Evolutionary conservation across 2,888 invertebrate genomes (phyloP).

Genomic region (Drosophila kuntzei): DNA sequence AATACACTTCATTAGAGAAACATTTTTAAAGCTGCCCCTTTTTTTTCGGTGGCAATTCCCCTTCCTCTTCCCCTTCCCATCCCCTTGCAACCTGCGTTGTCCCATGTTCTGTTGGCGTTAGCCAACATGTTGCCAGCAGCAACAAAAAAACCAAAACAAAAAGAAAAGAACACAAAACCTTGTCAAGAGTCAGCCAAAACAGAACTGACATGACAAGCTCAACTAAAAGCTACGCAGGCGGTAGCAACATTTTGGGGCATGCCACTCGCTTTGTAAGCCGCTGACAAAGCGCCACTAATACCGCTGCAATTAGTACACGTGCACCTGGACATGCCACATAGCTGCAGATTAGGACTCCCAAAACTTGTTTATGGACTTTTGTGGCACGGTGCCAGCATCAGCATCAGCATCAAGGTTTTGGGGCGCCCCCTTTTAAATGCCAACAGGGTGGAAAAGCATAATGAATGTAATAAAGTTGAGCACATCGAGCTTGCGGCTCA

Average conservation of each 20-base stretch:
- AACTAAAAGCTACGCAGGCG: slow-evolving; percentile 28
- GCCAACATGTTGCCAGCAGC: slow-evolving; percentile 13
- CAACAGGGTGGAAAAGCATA: slow-evolving; percentile 66
- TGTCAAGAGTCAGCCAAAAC: slow-evolving; percentile 39
- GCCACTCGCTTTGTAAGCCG: slow-evolving; percentile 60
- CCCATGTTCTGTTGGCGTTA: slow-evolving; percentile 16
- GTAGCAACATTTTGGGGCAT: slow-evolving; percentile 8
- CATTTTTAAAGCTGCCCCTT: slow-evolving; percentile 37
- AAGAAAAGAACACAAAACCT: too few relatives aligned
- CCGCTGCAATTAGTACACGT: slow-evolving; percentile 76
- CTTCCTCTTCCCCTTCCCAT: neutral
- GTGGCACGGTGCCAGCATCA: slow-evolving; percentile 22
- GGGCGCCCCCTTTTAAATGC: slow-evolving; percentile 10
- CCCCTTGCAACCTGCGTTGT: slow-evolving; percentile 9
- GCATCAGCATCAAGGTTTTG: slow-evolving; percentile 11
- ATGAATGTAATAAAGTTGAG: slow-evolving; percentile 80
- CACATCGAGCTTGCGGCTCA: slow-evolving; percentile 16
- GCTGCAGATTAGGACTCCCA: slow-evolving; percentile 67
- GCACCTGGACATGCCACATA: slow-evolving; percentile 62
- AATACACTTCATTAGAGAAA: slow-evolving; percentile 52
- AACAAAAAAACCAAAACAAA: slow-evolving; percentile 8
- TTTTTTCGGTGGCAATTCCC: slow-evolving; percentile 5
- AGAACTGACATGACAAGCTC: slow-evolving; percentile 64
- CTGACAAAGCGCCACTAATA: slow-evolving; percentile 78
- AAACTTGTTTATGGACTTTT: slow-evolving; percentile 75